A percentile compares a stretch with the other conserved stretches of the same genome.
phyloP scores from a whole-genome alignment of 1,140 invertebrate genomes.

The Pogonomyrmex barbatus region DNA sequence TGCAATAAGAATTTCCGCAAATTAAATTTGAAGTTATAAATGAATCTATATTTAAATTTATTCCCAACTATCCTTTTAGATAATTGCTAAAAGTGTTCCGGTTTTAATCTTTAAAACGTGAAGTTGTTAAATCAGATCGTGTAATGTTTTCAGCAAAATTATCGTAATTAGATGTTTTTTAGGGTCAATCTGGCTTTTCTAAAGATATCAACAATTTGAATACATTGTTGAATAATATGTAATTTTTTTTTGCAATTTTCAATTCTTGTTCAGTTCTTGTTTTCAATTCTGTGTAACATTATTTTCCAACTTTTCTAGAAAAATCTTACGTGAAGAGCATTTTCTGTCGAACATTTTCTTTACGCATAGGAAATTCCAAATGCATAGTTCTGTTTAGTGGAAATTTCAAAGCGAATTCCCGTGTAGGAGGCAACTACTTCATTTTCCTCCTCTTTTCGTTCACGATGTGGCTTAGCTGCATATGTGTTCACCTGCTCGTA shows the following conservation, averaged over 20 bases:
- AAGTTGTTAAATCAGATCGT: conserved; percentile 16
- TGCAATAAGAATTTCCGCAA: not conserved
- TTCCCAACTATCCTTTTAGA: not conserved
- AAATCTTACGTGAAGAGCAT: not conserved
- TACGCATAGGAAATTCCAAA: conserved; percentile 58
- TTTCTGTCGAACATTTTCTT: conserved; percentile 47
- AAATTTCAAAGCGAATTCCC: conserved; percentile 70
- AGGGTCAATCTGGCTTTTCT: not conserved
- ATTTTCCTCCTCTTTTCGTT: conserved; percentile 74
- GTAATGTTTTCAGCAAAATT: not conserved
- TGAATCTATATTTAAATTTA: conserved; percentile 13
- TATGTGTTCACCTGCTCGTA: conserved; percentile 63
- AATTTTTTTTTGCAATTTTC: conserved; percentile 3
- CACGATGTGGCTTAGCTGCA: conserved; percentile 41
- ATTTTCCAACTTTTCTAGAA: not conserved
- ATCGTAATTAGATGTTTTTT: not conserved
- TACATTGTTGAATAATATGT: not conserved
- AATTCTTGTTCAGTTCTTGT: too few relatives aligned
- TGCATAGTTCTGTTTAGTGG: conserved; percentile 10
- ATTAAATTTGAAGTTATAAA: conserved; percentile 28
- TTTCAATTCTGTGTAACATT: too few relatives aligned
- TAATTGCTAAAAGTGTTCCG: conserved; percentile 29
- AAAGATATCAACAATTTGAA: not conserved
- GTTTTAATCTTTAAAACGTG: conserved; percentile 16
- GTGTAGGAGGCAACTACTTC: conserved; percentile 71